Percentiles rank a stretch among this genome's conserved stretches.
phyloP scores from a whole-genome alignment of 53 echinoderm and acorn worm species.

The Luidia sarsii region DNA sequence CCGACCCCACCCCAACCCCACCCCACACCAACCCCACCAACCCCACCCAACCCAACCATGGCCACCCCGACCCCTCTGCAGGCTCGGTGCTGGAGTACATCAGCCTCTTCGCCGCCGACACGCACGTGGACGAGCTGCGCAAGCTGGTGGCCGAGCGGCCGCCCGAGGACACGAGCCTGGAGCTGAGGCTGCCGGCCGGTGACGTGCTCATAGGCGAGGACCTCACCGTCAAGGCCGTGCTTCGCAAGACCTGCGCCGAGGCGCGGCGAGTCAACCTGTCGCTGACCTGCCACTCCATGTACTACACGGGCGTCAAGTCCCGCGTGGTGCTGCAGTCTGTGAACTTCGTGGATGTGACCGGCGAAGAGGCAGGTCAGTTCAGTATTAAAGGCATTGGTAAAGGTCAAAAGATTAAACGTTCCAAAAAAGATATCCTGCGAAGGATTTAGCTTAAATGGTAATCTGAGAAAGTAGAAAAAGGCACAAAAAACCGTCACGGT shows the following conservation, averaged over 20 bases:
- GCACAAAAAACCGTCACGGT: no score
- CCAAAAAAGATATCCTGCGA: no score
- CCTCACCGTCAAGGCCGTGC: conserved; percentile 11
- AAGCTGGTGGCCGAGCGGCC: conserved; percentile 8
- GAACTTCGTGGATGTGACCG: neutral
- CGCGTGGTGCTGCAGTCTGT: neutral
- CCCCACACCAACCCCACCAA: no score
- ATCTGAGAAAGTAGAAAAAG: no score
- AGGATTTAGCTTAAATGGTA: no score
- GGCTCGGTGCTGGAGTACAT: conserved; percentile 18
- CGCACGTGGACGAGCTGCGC: conserved; percentile 17
- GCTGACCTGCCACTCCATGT: conserved; percentile 35
- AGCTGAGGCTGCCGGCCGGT: conserved; percentile 7
- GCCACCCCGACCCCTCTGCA: no score
- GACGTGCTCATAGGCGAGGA: conserved; percentile 46
- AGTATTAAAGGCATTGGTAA: no score
- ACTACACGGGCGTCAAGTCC: conserved; percentile 51
- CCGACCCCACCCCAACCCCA: no score
- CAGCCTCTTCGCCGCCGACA: conserved; percentile 37
- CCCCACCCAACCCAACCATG: no score
- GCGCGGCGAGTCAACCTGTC: neutral
- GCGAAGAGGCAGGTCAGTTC: conserved; percentile 16
- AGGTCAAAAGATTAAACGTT: no score
- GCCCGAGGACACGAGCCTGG: conserved; percentile 1
- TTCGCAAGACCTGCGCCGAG: conserved; percentile 14